Evolutionary conservation across 1,140 invertebrate genomes (phyloP).

Genomic region (Bicyclus anynana): DNA sequence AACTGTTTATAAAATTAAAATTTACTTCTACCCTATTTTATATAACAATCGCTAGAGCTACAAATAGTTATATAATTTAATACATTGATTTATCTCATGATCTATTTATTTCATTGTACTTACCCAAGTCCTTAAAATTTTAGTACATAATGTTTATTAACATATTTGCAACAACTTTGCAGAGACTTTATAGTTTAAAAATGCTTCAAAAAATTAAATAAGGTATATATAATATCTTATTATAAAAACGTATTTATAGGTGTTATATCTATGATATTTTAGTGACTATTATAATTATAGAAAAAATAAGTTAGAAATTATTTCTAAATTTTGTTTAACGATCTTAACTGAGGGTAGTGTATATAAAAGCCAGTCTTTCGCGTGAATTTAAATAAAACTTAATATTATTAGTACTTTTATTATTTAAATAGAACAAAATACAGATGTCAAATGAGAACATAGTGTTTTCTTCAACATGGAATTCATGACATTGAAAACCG

Average conservation of each 20-base stretch:
- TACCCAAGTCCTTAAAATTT: slow-evolving; percentile 54
- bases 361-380: slow-evolving; percentile 30
- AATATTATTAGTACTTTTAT: slow-evolving; percentile 67
- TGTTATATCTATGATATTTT: not conserved
- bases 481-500: not conserved
- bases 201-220: slow-evolving; percentile 23
- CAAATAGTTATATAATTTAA: slow-evolving; percentile 17
- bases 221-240: slow-evolving; percentile 8
- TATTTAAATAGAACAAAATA: slow-evolving; percentile 58
- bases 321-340: slow-evolving; percentile 1
- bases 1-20: slow-evolving; percentile 10
- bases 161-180: not conserved
- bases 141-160: slow-evolving; percentile 44
- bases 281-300: not conserved
- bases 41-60: slow-evolving; percentile 12
- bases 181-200: not conserved
- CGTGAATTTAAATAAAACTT: slow-evolving; percentile 61
- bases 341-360: slow-evolving; percentile 3
- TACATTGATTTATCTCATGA: slow-evolving; percentile 44
- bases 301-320: slow-evolving; percentile 10
- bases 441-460: slow-evolving; percentile 41
- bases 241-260: slow-evolving; percentile 44
- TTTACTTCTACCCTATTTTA: slow-evolving; percentile 12
- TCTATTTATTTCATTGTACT: slow-evolving; percentile 47
- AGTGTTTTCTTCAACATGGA: not conserved